phyloP scores from a whole-genome alignment of 2,797 vertebrate genomes.

The Gila robusta region DNA sequence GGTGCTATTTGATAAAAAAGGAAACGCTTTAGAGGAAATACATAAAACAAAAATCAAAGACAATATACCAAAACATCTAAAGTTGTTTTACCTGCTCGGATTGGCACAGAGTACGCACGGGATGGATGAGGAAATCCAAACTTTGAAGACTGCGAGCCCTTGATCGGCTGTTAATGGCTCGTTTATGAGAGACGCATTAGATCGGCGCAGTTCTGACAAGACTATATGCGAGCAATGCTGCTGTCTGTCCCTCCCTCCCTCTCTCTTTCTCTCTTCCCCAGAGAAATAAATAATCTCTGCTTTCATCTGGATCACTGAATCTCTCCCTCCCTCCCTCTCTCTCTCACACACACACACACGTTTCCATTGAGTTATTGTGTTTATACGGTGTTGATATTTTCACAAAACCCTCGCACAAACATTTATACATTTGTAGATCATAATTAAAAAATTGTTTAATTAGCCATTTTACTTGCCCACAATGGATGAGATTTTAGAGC shows the following conservation, averaged over 20 bases:
- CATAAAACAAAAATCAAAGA: neutral
- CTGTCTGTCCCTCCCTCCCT: constrained; percentile 47
- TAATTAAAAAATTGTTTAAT: neutral
- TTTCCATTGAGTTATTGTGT: neutral
- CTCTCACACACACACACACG: neutral
- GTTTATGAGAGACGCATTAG: constrained; percentile 40
- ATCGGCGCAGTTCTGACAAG: constrained; percentile 52
- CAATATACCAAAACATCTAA: neutral
- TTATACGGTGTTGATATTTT: neutral
- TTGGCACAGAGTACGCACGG: constrained; percentile 41
- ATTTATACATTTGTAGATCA: neutral
- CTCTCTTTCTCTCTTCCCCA: constrained; percentile 38
- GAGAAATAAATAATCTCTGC: constrained; percentile 60
- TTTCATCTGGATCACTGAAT: constrained; percentile 54
- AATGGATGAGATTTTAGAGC: neutral
- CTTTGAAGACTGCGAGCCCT: constrained; percentile 50
- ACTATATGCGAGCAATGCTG: constrained; percentile 48
- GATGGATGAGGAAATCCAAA: constrained; percentile 50
- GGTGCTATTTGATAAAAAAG: neutral
- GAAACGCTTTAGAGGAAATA: neutral
- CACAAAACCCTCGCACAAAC: neutral
- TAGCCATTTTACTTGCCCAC: neutral
- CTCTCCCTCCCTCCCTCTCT: constrained; percentile 36
- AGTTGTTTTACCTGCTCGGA: constrained; percentile 62
- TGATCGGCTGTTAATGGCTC: constrained; percentile 31